A percentile compares a stretch with the other conserved stretches of the same genome.
Evolutionary conservation across 2,797 vertebrate species (phyloP).

Genomic region (Apodemus agrarius): DNA sequence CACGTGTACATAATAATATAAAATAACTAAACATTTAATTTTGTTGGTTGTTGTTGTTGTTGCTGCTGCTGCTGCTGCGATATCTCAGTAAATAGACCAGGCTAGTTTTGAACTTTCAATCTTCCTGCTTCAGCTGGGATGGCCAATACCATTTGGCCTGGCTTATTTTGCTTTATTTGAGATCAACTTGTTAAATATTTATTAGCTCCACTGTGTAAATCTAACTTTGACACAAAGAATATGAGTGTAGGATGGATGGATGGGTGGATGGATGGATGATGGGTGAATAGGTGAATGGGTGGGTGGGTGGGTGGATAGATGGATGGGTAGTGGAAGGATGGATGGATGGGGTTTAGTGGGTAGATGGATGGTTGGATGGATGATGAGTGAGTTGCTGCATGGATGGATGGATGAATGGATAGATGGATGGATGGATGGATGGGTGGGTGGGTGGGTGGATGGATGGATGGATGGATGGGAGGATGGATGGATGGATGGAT

Average conservation of each 20-base stretch:
- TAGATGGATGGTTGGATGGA: background rate
- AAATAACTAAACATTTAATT: background rate
- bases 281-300: background rate
- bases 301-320: background rate
- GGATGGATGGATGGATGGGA: background rate
- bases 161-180: background rate
- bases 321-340: too few species aligned
- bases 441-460: background rate
- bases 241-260: background rate
- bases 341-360: background rate
- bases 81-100: background rate
- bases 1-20: background rate
- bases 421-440: background rate
- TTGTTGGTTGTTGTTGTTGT: background rate
- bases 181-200: constrained; percentile 20
- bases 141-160: background rate
- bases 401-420: background rate
- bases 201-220: background rate
- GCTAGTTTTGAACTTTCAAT: background rate
- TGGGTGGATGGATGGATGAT: background rate
- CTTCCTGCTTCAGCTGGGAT: background rate
- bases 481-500: too few species aligned
- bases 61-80: background rate
- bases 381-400: background rate
- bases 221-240: background rate